Percentiles rank a stretch among this genome's conserved stretches.
Conservation (phyloP, 2,797 vertebrate genomes). For the Naso thynnoides region DNA sequence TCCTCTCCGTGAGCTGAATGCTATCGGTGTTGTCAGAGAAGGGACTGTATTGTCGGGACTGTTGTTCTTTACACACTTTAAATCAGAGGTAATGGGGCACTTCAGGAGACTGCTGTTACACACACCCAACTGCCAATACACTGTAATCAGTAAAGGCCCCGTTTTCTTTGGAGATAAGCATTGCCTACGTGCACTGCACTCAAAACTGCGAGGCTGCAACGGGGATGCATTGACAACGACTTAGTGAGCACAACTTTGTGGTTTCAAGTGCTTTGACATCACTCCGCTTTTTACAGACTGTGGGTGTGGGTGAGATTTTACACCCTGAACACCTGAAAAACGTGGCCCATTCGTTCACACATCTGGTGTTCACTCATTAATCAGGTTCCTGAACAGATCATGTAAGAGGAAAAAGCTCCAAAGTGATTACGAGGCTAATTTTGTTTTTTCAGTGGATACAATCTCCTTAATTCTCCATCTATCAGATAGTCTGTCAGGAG, state of each 20-base stretch:
- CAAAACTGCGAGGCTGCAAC: slow-evolving; percentile 24
- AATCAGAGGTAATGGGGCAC: slow-evolving; percentile 66
- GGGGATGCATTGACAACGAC: slow-evolving; percentile 15
- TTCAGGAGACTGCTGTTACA: slow-evolving; percentile 61
- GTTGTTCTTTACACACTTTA: slow-evolving; percentile 62
- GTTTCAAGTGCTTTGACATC: slow-evolving; percentile 58
- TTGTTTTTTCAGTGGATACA: slow-evolving; percentile 71
- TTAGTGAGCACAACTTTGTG: slow-evolving; percentile 44
- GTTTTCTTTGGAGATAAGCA: slow-evolving; percentile 53
- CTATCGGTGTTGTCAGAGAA: slow-evolving; percentile 30
- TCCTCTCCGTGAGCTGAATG: slow-evolving; percentile 41
- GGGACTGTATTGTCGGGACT: slow-evolving; percentile 29
- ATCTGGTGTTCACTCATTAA: slow-evolving; percentile 12
- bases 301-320: slow-evolving; percentile 5
- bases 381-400: background rate
- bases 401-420: slow-evolving; percentile 17
- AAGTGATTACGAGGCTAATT: slow-evolving; percentile 72
- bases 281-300: slow-evolving; percentile 41
- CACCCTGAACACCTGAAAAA: slow-evolving; percentile 1
- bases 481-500: slow-evolving; percentile 73
- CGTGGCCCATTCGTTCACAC: slow-evolving; percentile 7
- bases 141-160: slow-evolving; percentile 57
- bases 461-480: slow-evolving; percentile 70
- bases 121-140: slow-evolving; percentile 59
- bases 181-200: slow-evolving; percentile 34